Evolutionary conservation across 2,888 invertebrate species (phyloP).

Genomic region (Hydriomena furcata): DNA sequence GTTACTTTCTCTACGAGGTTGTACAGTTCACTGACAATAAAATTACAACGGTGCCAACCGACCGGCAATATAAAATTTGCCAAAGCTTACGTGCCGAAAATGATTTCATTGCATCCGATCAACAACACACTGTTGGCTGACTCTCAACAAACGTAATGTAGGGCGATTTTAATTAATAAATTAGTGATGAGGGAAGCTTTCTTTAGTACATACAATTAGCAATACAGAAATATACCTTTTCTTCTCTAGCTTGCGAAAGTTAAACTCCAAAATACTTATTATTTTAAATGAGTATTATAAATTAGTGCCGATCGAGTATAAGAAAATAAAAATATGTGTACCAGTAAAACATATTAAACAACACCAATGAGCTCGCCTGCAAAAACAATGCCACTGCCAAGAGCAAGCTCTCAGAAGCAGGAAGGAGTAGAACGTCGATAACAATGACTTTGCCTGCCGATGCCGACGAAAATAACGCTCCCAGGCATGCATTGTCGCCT

Average conservation of each 20-base stretch:
- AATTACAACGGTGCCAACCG: slow-evolving; percentile 52
- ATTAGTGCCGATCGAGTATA: too few relatives aligned
- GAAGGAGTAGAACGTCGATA: slow-evolving; percentile 68
- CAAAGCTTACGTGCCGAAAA: slow-evolving; percentile 59
- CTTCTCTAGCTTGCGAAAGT: too few relatives aligned
- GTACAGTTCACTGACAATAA: slow-evolving; percentile 48
- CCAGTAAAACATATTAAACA: slow-evolving; percentile 23
- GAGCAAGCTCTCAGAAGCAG: slow-evolving; percentile 62
- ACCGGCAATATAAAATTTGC: slow-evolving; percentile 61
- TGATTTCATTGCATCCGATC: slow-evolving; percentile 70
- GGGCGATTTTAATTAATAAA: slow-evolving; percentile 54
- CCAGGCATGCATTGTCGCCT: slow-evolving; percentile 61
- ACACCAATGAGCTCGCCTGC: slow-evolving; percentile 32
- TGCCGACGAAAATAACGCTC: slow-evolving; percentile 73
- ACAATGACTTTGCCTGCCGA: slow-evolving; percentile 60
- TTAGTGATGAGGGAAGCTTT: slow-evolving; percentile 32
- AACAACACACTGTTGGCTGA: slow-evolving; percentile 64
- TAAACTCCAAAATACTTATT: too few relatives aligned
- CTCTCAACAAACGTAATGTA: slow-evolving; percentile 60
- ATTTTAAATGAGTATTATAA: too few relatives aligned
- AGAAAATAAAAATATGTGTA: background rate
- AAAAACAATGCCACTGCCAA: slow-evolving; percentile 70
- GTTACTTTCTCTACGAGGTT: slow-evolving; percentile 46
- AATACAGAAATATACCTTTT: too few relatives aligned
- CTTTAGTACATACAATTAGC: too few relatives aligned